Evolutionary conservation across 2,797 vertebrate species (phyloP), one percentile per base, ranked within the genome.

Genomic region (Benthosema pterotum): DNA sequence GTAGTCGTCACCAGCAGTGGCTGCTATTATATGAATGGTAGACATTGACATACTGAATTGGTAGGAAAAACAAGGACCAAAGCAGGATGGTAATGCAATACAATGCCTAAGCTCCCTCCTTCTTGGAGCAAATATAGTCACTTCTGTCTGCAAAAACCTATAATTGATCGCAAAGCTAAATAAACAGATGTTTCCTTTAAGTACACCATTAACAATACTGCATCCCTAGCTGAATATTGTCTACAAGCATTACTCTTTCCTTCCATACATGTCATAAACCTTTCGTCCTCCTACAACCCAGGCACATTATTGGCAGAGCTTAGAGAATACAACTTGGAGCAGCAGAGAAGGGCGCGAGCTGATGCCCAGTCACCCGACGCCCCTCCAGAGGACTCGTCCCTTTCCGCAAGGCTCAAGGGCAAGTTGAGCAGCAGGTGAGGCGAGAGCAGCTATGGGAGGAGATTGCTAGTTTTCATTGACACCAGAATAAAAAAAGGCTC

Each of bases 361-460:
- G 96, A 97, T 64, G 91, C 91, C 0, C 94, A 95, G 14, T 97
- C 97, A 32, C 96, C 96, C 0, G 97, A 98, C 59, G 94, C 89
- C 9, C 90, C 94, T n/a, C 93, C 95, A 0, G 96, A 98, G 38
- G 96, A 98, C 63, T 91, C 96, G 53, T 95, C 95, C 4, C 90
- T 96, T 74, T 93, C 93, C 15, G 92, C 93, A 70, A 93, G 94
- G 7, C 90, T 94, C 48, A 98, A 96, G 93, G 95, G 96, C 84
- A 98, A 97, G 83, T 96, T 98, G 94, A 94, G 95, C 65, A 98
- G 96, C 94, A 95, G 97, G 97, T 98, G 74, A 88, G 90, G 80
- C 74, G 69, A 74, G 84, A 52, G 59, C 48, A 46, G 25, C 22
- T 52, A 16, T 69, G 38, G 32, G 16, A 13, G n/a, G 1, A 2